Conservation (phyloP, 1,140 invertebrate species). For the Drosophila burlai region DNA sequence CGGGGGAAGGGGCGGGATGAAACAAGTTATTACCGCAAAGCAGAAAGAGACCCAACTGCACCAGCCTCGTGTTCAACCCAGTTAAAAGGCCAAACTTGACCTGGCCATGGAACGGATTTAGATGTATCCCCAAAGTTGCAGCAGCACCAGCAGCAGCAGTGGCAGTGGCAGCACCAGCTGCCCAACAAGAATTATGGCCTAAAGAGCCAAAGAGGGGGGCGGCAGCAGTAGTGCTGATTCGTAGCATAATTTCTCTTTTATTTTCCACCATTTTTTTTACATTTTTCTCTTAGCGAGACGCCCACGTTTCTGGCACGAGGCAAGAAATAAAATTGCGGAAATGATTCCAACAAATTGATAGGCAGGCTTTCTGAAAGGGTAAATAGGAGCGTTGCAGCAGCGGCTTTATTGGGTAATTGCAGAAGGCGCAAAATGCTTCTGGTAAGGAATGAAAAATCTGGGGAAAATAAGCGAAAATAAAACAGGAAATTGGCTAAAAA, state of each 20-base stretch:
- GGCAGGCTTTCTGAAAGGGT: conserved; percentile 61
- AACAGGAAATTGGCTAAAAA: neutral
- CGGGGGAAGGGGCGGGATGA: conserved; percentile 32
- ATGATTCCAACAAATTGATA: conserved; percentile 82
- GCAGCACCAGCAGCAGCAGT: conserved; percentile 22
- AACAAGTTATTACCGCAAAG: conserved; percentile 62
- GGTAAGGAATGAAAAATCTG: conserved; percentile 1
- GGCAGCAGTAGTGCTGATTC: conserved; percentile 16
- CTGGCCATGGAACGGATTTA: conserved; percentile 76
- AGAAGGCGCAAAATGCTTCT: conserved; percentile 35
- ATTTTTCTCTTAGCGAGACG: conserved; percentile 20
- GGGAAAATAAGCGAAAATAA: neutral
- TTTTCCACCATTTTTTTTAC: neutral
- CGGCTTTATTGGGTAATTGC: conserved; percentile 54
- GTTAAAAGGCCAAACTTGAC: conserved; percentile 81
- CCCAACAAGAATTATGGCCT: conserved; percentile 66
- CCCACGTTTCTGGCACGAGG: conserved; percentile 72
- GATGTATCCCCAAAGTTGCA: conserved; percentile 51
- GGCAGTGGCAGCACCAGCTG: conserved; percentile 42
- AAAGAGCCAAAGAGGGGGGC: conserved; percentile 16
- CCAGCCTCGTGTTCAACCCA: conserved; percentile 72
- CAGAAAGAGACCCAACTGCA: conserved; percentile 28
- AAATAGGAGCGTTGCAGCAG: conserved; percentile 23
- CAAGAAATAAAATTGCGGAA: conserved; percentile 79
- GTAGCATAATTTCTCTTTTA: conserved; percentile 50